Evolutionary conservation across 2,797 vertebrate genomes (phyloP).

Genomic region (Ctenopoma multispine): DNA sequence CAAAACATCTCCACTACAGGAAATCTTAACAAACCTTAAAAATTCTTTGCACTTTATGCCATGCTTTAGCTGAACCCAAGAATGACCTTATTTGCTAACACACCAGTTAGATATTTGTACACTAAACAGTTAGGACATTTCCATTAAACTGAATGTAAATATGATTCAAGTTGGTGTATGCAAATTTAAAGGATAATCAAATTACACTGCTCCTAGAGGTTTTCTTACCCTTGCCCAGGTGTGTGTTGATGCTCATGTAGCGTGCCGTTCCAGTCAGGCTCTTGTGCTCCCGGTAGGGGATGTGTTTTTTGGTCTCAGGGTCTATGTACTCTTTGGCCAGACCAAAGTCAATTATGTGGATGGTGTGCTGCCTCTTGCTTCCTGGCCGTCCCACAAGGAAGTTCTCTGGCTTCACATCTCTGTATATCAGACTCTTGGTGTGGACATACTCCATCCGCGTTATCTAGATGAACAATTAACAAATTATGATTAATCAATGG

Average conservation of each 20-base stretch:
- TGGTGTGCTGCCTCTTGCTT: conserved; percentile 95
- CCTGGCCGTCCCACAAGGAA: conserved; percentile 97
- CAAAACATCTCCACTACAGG: not conserved
- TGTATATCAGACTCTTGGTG: conserved; percentile 98
- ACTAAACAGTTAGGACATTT: not conserved
- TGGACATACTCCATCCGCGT: conserved; percentile 98
- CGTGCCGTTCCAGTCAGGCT: conserved; percentile 97
- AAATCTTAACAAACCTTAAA: not conserved
- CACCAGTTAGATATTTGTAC: not conserved
- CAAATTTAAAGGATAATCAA: conserved; percentile 15
- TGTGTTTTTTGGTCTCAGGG: conserved; percentile 99
- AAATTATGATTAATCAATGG: not conserved
- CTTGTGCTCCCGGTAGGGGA: conserved; percentile 99
- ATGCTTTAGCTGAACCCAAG: not conserved
- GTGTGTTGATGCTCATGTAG: conserved; percentile 99
- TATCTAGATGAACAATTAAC: conserved; percentile 82
- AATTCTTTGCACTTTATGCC: not conserved
- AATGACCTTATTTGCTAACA: not conserved
- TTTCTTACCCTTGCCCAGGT: conserved; percentile 93
- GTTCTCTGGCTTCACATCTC: conserved; percentile 98
- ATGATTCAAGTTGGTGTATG: not conserved
- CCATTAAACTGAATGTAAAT: conserved; percentile 7
- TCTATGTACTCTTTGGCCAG: conserved; percentile 99
- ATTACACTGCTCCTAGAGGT: not conserved
- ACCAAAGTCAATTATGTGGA: conserved; percentile 99